These are phyloP conservation scores for Tetramorium alpestre DNA, from an alignment of 1,140 invertebrate genomes.

Conservation along the genomic window DNA sequence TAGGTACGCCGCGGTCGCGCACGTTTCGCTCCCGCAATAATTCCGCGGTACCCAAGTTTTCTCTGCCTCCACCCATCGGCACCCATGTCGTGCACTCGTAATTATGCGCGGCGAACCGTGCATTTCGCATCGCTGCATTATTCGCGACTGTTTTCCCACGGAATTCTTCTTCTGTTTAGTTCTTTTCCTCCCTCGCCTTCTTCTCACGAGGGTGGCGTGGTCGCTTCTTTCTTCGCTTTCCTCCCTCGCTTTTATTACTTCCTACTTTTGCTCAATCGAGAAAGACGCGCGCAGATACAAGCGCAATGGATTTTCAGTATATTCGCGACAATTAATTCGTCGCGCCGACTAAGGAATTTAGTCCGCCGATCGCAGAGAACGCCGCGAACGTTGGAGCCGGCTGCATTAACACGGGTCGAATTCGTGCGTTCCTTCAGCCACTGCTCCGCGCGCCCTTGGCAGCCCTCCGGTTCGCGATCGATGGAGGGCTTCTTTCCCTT, in stretches of 20 bases:
- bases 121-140: conserved; percentile 72
- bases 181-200: neutral
- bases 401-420: conserved; percentile 57
- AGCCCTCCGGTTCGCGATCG: conserved; percentile 20
- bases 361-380: neutral
- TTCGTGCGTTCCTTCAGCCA: conserved; percentile 11
- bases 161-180: neutral
- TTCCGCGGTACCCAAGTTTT: conserved; percentile 58
- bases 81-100: conserved; percentile 69
- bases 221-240: neutral
- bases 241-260: neutral
- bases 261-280: neutral
- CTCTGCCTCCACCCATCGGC: neutral
- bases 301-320: conserved; percentile 65
- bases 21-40: conserved; percentile 68
- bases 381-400: neutral
- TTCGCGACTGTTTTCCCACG: conserved; percentile 69
- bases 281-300: neutral
- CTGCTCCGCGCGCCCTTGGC: neutral
- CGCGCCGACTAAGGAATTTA: conserved; percentile 59
- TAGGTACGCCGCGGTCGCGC: conserved; percentile 42
- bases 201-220: too few relatives aligned
- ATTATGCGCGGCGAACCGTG: conserved; percentile 75
- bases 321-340: conserved; percentile 62
- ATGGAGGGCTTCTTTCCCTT: conserved; percentile 52